These are phyloP conservation scores for Scomber colias DNA, from an alignment of 2,113 vertebrate genomes.

Conservation along the genomic window DNA sequence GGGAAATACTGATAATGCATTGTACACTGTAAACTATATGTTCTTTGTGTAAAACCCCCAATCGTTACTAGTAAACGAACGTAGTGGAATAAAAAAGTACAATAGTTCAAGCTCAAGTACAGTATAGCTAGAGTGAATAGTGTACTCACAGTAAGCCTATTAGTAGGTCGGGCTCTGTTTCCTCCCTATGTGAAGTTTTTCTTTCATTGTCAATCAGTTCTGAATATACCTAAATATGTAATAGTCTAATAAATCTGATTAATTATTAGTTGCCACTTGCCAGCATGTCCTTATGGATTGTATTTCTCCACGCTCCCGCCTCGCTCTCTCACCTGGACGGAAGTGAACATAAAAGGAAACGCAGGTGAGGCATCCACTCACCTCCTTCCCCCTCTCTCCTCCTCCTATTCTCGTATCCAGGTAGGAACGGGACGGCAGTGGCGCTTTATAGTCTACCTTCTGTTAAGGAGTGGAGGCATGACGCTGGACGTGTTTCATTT, in stretches of 20 bases:
- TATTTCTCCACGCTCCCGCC: conserved; percentile 64
- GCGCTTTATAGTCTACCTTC: conserved; percentile 10
- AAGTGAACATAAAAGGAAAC: conserved; percentile 86
- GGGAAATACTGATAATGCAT: too few species aligned
- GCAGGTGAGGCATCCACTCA: conserved; percentile 73
- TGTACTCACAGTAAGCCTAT: too few species aligned
- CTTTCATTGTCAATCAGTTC: not conserved
- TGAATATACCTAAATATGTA: not conserved
- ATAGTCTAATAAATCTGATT: not conserved
- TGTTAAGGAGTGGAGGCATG: conserved; percentile 26
- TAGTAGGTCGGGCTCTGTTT: too few species aligned
- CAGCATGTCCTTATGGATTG: not conserved
- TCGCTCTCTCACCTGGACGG: conserved; percentile 90
- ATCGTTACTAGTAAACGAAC: too few species aligned
- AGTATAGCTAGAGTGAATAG: too few species aligned
- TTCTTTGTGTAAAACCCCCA: too few species aligned
- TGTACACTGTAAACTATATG: too few species aligned
- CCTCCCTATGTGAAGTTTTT: too few species aligned
- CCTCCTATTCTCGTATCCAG: conserved; percentile 45
- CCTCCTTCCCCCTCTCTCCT: conserved; percentile 45
- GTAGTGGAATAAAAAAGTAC: too few species aligned
- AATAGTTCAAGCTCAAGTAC: too few species aligned
- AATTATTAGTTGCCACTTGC: not conserved
- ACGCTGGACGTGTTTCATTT: conserved; percentile 13
- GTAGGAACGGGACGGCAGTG: conserved; percentile 39